Evolutionary conservation across 2,888 invertebrate genomes (phyloP).

Genomic region (Watsonalla cultraria): DNA sequence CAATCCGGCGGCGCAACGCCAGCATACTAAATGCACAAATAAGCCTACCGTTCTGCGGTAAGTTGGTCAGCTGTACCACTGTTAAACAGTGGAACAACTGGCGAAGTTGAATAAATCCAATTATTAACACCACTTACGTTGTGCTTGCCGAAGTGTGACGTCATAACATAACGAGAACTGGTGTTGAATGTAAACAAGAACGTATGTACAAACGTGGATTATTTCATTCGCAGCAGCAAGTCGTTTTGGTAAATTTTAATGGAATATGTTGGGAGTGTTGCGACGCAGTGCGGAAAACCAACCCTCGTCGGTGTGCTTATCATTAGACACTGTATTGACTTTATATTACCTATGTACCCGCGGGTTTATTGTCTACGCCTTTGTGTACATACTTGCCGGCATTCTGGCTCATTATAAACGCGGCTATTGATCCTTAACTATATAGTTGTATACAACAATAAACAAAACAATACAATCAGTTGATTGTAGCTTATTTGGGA

Average conservation of each 20-base stretch:
- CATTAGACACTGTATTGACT: neutral
- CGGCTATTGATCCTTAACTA: too few species aligned
- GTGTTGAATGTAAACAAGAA: slow-evolving; percentile 44
- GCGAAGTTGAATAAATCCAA: slow-evolving; percentile 19
- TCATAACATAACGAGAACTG: slow-evolving; percentile 35
- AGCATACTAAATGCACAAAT: slow-evolving; percentile 23
- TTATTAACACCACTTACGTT: slow-evolving; percentile 23
- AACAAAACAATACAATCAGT: too few species aligned
- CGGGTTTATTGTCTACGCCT: neutral
- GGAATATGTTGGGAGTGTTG: slow-evolving; percentile 28
- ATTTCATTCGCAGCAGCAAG: slow-evolving; percentile 44
- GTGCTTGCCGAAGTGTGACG: slow-evolving; percentile 30
- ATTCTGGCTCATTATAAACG: too few species aligned
- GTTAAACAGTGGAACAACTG: slow-evolving; percentile 17
- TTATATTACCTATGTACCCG: neutral
- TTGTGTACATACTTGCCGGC: neutral
- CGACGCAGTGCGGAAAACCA: slow-evolving; percentile 57
- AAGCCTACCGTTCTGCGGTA: slow-evolving; percentile 16
- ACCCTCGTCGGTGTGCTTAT: slow-evolving; percentile 20
- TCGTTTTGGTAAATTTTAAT: slow-evolving; percentile 64
- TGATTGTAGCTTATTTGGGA: too few species aligned
- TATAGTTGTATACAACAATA: too few species aligned
- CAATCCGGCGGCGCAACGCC: slow-evolving; percentile 25
- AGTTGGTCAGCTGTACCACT: slow-evolving; percentile 18
- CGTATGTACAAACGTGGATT: slow-evolving; percentile 33